Conservation (phyloP, 2,797 vertebrate species). For the Eospalax fontanierii region DNA sequence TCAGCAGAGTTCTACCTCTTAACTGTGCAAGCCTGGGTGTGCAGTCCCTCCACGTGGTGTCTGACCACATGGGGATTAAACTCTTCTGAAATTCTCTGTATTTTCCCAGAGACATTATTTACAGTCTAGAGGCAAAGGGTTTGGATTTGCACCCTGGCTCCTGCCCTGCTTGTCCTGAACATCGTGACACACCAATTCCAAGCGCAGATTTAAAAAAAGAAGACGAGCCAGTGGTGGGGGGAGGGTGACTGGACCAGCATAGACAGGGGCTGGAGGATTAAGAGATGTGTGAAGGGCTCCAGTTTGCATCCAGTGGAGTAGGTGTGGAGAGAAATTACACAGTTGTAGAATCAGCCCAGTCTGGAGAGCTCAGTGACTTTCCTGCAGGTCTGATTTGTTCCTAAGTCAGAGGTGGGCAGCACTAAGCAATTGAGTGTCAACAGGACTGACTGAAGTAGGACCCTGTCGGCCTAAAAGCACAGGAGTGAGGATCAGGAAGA, state of each 20-base stretch:
- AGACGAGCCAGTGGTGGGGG: too few species aligned
- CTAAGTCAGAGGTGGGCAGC: background rate
- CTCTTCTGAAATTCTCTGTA: background rate
- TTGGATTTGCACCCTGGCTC: background rate
- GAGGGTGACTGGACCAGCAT: too few species aligned
- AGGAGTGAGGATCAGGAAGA: background rate
- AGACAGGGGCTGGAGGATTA: background rate
- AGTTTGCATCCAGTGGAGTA: background rate
- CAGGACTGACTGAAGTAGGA: background rate
- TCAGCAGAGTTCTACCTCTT: background rate
- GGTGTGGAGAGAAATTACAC: background rate
- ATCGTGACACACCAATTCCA: too few species aligned
- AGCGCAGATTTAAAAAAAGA: too few species aligned
- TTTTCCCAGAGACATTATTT: background rate
- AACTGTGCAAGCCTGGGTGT: background rate
- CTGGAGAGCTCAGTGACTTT: background rate
- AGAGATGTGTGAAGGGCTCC: background rate
- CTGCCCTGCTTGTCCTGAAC: background rate
- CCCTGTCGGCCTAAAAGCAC: background rate
- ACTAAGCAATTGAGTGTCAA: background rate
- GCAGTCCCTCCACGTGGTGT: background rate
- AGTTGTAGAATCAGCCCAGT: background rate
- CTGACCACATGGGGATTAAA: background rate
- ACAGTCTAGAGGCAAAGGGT: background rate
- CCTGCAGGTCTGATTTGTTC: background rate